Evolutionary conservation across 2,797 vertebrate species (phyloP).

Genomic region (Capromys pilorides): DNA sequence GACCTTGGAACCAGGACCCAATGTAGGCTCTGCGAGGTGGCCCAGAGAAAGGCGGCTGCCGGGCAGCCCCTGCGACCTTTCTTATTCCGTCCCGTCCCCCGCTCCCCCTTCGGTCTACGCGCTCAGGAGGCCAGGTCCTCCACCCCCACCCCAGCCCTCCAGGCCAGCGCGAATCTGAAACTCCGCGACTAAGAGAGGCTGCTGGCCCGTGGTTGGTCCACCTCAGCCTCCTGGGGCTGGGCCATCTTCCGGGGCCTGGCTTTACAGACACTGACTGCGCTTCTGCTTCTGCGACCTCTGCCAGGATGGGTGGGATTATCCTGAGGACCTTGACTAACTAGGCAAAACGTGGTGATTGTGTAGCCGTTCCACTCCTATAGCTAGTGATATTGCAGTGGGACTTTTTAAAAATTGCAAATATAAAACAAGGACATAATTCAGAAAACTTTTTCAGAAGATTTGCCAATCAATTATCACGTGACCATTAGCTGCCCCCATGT

Average conservation of each 20-base stretch:
- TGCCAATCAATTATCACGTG: neutral
- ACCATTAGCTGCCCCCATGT: neutral
- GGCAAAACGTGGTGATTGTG: neutral
- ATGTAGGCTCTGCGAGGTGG: neutral
- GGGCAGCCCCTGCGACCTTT: neutral
- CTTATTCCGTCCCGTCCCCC: too few species aligned
- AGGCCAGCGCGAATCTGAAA: neutral
- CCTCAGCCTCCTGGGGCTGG: too few species aligned
- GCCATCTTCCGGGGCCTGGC: neutral
- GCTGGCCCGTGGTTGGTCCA: neutral
- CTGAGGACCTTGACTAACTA: neutral
- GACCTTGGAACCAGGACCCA: neutral
- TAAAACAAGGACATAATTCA: neutral
- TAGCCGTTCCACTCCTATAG: neutral
- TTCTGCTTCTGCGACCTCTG: accelerated
- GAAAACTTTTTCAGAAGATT: neutral
- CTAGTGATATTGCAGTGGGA: neutral
- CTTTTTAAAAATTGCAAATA: neutral
- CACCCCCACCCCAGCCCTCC: neutral
- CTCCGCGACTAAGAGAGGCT: neutral
- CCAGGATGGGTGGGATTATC: neutral
- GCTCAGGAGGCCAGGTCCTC: neutral
- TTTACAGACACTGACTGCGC: neutral
- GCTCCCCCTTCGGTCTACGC: neutral
- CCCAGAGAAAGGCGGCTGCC: neutral